phyloP scores from a whole-genome alignment of 1,140 invertebrate species.

The Ectropis grisescens region DNA sequence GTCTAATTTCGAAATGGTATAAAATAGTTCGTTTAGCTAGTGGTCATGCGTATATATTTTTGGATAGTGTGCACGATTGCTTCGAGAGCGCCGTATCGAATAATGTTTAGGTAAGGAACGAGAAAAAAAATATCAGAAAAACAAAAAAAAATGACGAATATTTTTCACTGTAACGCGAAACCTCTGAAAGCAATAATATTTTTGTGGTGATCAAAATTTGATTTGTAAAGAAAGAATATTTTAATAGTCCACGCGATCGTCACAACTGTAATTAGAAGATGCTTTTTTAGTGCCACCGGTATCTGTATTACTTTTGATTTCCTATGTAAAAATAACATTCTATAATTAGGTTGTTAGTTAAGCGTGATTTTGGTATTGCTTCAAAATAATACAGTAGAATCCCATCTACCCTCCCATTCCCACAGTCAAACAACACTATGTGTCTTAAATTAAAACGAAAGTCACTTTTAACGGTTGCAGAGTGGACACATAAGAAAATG shows the following conservation, averaged over 20 bases:
- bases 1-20: conserved; percentile 15
- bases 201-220: conserved; percentile 55
- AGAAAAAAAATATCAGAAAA: conserved; percentile 17
- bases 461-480: neutral
- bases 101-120: conserved; percentile 24
- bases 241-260: conserved; percentile 57
- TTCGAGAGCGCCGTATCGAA: conserved; percentile 45
- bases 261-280: conserved; percentile 44
- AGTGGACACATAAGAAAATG: too few relatives aligned
- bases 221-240: conserved; percentile 59
- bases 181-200: conserved; percentile 66
- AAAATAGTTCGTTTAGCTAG: conserved; percentile 66
- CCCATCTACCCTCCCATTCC: too few relatives aligned
- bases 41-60: conserved; percentile 63
- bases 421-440: too few relatives aligned
- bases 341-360: neutral
- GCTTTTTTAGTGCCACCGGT: conserved; percentile 52
- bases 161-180: conserved; percentile 56
- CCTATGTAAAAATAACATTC: conserved; percentile 3
- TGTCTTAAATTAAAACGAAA: too few relatives aligned
- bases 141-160: conserved; percentile 30
- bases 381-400: too few relatives aligned
- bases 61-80: conserved; percentile 60
- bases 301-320: conserved; percentile 29
- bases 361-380: neutral